Base-by-base conservation (phyloP, 2,113 vertebrate species). In the Phainopepla nitens region DNA sequence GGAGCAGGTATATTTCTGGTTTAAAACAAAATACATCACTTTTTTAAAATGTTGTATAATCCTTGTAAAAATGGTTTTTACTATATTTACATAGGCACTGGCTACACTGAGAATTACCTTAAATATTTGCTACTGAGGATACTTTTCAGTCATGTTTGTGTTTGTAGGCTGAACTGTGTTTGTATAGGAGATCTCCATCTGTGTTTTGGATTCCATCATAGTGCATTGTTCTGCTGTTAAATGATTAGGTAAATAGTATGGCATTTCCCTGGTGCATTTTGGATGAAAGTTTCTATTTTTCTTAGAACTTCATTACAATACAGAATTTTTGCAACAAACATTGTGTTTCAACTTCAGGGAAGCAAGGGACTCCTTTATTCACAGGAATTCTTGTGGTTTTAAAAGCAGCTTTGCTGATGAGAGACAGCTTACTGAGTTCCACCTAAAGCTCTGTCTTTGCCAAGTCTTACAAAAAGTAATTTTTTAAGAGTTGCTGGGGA, bases 1-100 rank as follows among this genome's bases (percentile, higher is more conserved):
- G 99, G 99, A 99, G 94, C 99, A 99, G 99, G 99, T 99, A 95
- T 60, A 44, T 77, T 89, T 83, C 56, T 94, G 16, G 8, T 89
- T 78, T 69, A 8, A 31, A 60, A 79, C n/a, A 65, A 68, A 51
- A 21, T 3, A 5, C 2, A 7, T 39, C 41, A 17, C 25, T 35
- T 76, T 49, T 66, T 66, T 50, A 82, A n/a, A 68, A 42, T 44
- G 21, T 54, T 41, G 4, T 53, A 11, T 73, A 57, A 77, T 82
- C 36, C 20, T 49, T 53, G 54, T 57, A 50, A 66, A 53, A 70
- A 13, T 50, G 19, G 0, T n/a, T 41, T 53, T 84, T 71, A 9
- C 14, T 66, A 0, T n/a, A 19, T 29, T 75, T 87, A 39, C 3
- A 17, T 20, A 39, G 50, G 11, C 27, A 49, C 22, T 78, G 65